phyloP scores from a whole-genome alignment of 2,113 vertebrate genomes.

The Eulacestoma nigropectus region DNA sequence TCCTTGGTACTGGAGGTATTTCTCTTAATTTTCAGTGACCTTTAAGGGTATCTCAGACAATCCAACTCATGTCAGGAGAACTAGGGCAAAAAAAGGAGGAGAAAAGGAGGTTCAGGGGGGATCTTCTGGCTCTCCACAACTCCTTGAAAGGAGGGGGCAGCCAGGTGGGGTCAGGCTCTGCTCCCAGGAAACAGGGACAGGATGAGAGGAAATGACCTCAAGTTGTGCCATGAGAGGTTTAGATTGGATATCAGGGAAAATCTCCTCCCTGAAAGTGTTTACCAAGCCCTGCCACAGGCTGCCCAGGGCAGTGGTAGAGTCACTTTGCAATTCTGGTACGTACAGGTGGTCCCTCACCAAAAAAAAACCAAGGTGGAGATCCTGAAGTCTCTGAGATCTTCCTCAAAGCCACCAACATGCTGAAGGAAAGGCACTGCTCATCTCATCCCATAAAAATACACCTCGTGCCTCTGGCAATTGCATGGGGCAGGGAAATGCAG shows the following conservation, averaged over 20 bases:
- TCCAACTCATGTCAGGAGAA: not conserved
- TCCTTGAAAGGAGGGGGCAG: not conserved
- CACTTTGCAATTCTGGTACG: not conserved
- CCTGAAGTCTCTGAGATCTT: not conserved
- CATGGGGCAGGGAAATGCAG: rapidly evolving
- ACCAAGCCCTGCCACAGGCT: not conserved
- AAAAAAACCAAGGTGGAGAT: not conserved
- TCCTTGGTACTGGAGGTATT: not conserved
- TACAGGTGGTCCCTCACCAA: not conserved
- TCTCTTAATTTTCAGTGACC: not conserved
- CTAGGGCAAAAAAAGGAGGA: not conserved
- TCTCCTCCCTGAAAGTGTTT: not conserved
- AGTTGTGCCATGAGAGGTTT: not conserved
- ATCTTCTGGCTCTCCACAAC: not conserved
- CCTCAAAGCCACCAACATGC: not conserved
- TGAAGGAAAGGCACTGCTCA: not conserved
- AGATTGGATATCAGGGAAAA: not conserved
- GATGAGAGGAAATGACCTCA: rapidly evolving
- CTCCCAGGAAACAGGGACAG: not conserved
- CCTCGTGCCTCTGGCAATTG: not conserved
- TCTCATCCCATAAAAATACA: not conserved
- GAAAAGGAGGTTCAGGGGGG: not conserved
- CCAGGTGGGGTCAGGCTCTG: rapidly evolving
- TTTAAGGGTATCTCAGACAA: not conserved
- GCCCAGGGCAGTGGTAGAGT: not conserved